Evolutionary conservation across 2,113 vertebrate species (phyloP), one percentile per base, ranked within the genome.

Genomic region (Indicator indicator): DNA sequence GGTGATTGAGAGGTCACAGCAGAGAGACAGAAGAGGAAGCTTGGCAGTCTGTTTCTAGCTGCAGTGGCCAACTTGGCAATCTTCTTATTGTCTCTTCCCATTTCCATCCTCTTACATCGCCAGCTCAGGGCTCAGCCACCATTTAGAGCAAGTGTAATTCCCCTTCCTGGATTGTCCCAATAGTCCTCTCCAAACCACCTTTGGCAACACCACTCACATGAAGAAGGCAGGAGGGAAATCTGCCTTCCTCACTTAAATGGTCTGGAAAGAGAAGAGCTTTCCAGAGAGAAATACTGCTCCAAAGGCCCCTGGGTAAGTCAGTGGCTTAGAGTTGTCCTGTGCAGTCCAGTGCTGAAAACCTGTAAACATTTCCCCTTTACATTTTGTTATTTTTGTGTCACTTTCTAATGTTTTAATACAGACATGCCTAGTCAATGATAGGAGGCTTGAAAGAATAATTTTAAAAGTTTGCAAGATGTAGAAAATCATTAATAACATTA

Each of bases 31-130:
- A 24, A 69, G 46, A 84, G 64, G 68, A 89, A 87, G 71, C 46
- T 90, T 93, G 87, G 87, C 85, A 89, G 52, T 4, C 12, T 74
- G 65, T 72, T 48, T 63, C 85, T 5, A 9, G 72, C 65, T 69
- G 58, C 54, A 60, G 38, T 40, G 64, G 82, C 83, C 85, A 94
- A 58, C 48, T 78, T 86, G 86, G 94, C 92, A 77, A 52, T 60
- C 67, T 91, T 76, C 86, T 95, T 84, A 92, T 92, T 38, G 0
- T 36, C 62, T 78, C 71, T 83, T 68, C 50, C 73, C 77, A 23
- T 69, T 90, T 88, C 67, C 77, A 89, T 54, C 44, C 83, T 84
- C 89, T 93, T 85, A 82, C 3, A 2, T 55, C 40, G 32, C 44
- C 67, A 76, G 74, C 50, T 86, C 9, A 5, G 42, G 46, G 65